Percentiles rank a stretch among this genome's conserved stretches.
These are phyloP conservation scores for Nomada goodeniana DNA, from an alignment of 2,888 invertebrate genomes.

Conservation along the genomic window DNA sequence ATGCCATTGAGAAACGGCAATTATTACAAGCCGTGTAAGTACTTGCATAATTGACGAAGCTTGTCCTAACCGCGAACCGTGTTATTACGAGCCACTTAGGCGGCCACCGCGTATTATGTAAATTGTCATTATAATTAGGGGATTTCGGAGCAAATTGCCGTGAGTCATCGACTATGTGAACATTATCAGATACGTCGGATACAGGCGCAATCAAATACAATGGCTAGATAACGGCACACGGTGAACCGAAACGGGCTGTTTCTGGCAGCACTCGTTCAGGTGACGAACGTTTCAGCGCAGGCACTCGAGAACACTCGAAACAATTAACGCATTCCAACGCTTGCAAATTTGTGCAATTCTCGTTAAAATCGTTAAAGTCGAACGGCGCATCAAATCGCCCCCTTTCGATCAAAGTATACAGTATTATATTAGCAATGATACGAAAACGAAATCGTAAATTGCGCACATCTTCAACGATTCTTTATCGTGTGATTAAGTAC, in stretches of 20 bases:
- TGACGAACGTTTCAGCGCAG: slow-evolving; percentile 2
- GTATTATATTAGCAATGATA: no score
- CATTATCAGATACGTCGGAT: slow-evolving; percentile 27
- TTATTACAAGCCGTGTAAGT: slow-evolving; percentile 23
- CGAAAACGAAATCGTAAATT: no score
- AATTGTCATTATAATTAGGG: slow-evolving; percentile 50
- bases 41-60: slow-evolving; percentile 49
- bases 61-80: slow-evolving; percentile 32
- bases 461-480: no score
- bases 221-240: slow-evolving; percentile 3
- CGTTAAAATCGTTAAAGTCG: not conserved
- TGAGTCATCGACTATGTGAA: slow-evolving; percentile 22
- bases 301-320: not conserved
- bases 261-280: slow-evolving; percentile 5
- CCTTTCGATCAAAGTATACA: not conserved
- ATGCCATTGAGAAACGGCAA: slow-evolving; percentile 28
- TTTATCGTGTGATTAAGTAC: no score
- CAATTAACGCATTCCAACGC: not conserved
- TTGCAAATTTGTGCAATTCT: not conserved
- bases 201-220: slow-evolving; percentile 11
- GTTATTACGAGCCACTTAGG: slow-evolving; percentile 38
- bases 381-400: not conserved
- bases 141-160: slow-evolving; percentile 33
- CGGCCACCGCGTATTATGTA: slow-evolving; percentile 41
- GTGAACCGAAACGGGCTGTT: not conserved